These are phyloP conservation scores for Drepana arcuata DNA, from an alignment of 1,140 invertebrate species.

Conservation along the genomic window DNA sequence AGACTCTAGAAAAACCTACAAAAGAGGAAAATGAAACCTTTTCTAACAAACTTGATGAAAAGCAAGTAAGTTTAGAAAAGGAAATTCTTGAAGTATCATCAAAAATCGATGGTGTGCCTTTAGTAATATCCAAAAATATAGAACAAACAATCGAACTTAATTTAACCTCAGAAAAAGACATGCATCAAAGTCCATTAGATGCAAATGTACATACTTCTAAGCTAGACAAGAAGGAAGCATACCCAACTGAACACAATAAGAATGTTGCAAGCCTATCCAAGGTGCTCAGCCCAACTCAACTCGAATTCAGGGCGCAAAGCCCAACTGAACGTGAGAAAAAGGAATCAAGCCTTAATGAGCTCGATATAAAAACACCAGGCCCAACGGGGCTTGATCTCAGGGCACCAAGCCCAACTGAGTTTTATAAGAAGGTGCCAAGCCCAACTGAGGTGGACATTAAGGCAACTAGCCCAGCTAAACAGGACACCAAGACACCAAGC, in stretches of 20 bases:
- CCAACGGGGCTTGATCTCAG: conserved; percentile 1
- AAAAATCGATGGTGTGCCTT: conserved; percentile 34
- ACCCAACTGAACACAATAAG: no score
- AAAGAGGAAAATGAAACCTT: conserved; percentile 15
- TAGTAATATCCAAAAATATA: no score
- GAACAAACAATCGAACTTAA: no score
- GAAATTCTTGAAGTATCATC: conserved; percentile 14
- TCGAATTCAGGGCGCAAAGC: neutral
- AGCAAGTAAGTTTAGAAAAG: conserved; percentile 52
- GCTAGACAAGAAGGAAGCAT: no score
- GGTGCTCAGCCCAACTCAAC: neutral
- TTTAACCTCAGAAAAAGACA: no score
- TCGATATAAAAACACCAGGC: conserved; percentile 2
- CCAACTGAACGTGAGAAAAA: neutral
- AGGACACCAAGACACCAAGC: conserved; percentile 1
- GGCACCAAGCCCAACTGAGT: neutral
- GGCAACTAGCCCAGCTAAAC: conserved; percentile 1
- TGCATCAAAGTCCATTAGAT: no score
- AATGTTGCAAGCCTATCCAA: no score
- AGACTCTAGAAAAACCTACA: neutral
- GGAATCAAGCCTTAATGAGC: neutral
- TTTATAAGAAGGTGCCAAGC: neutral
- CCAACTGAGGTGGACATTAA: neutral
- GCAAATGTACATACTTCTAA: no score
- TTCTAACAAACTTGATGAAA: conserved; percentile 55